Conservation (phyloP, 2,888 invertebrate genomes). For the Cataglyphis livida region DNA sequence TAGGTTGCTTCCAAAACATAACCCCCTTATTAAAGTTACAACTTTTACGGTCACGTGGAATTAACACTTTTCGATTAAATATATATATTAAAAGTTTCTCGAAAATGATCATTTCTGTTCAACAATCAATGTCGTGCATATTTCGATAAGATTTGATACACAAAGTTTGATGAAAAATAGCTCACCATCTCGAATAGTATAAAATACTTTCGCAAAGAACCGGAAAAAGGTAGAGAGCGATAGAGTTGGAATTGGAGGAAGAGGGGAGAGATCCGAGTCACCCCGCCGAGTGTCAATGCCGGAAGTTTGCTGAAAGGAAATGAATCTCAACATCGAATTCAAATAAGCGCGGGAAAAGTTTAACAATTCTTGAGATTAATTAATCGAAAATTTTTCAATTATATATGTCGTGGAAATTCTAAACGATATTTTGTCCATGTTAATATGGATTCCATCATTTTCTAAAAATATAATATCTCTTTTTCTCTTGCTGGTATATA, state of each 20-base stretch:
- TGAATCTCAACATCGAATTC: background rate
- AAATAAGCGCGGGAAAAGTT: conserved; percentile 12
- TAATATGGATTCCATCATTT: background rate
- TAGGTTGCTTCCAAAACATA: conserved; percentile 37
- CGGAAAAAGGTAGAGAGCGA: conserved; percentile 59
- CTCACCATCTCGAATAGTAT: conserved; percentile 63
- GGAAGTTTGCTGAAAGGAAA: conserved; percentile 49
- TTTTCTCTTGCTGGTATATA: background rate
- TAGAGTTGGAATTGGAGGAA: too few species aligned
- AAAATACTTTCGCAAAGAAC: conserved; percentile 50
- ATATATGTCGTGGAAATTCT: background rate
- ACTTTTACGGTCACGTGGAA: background rate
- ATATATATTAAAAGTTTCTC: conserved; percentile 23
- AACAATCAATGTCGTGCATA: background rate
- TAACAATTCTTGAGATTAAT: background rate
- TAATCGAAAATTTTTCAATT: background rate
- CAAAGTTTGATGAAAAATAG: conserved; percentile 54
- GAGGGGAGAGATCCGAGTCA: too few species aligned
- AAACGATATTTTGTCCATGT: background rate
- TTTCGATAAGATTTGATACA: conserved; percentile 52
- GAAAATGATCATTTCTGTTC: background rate
- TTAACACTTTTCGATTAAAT: conserved; percentile 34
- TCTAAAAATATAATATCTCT: background rate
- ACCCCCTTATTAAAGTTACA: conserved; percentile 29
- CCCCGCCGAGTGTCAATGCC: background rate